These are phyloP conservation scores for Aphis craccivora DNA, from an alignment of 1,140 invertebrate genomes.

Conservation along the genomic window DNA sequence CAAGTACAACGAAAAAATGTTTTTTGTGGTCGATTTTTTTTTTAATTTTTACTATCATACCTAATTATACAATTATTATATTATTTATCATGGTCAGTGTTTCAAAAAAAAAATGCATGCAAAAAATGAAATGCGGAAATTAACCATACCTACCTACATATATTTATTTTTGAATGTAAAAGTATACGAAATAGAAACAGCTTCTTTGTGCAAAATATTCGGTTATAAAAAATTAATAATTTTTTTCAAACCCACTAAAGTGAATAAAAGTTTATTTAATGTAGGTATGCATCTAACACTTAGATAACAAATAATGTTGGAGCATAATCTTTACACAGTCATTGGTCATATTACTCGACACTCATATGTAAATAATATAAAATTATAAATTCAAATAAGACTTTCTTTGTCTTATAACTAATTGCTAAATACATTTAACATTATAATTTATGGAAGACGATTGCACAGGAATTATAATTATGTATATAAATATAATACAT, in stretches of 20 bases:
- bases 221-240: not conserved
- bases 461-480: no score
- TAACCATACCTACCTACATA: not conserved
- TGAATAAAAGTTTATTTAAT: not conserved
- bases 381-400: no score
- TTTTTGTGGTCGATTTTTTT: not conserved
- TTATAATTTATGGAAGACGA: no score
- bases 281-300: no score
- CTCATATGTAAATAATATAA: no score
- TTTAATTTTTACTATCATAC: not conserved
- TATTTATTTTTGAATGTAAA: not conserved
- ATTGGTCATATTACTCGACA: not conserved
- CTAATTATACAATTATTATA: not conserved
- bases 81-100: not conserved
- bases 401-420: no score
- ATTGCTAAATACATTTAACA: no score
- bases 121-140: not conserved
- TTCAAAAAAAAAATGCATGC: not conserved
- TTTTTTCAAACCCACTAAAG: not conserved
- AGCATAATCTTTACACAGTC: no score
- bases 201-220: not conserved
- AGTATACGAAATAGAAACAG: not conserved
- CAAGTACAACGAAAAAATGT: not conserved
- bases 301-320: not conserved
- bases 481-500: no score